Conservation (phyloP, 2,888 invertebrate genomes). For the Drosophila mercatorum region DNA sequence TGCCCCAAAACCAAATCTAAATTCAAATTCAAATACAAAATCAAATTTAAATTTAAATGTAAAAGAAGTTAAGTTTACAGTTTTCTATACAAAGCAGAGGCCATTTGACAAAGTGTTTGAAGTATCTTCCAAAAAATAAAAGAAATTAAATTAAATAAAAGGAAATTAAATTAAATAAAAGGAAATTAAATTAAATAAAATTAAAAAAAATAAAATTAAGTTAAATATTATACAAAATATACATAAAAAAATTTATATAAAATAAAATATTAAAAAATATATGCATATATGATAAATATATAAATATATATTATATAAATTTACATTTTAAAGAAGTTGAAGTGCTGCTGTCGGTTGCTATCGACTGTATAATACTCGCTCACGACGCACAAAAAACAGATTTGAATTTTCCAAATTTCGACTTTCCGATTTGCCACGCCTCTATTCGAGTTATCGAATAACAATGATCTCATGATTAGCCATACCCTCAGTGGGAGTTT, state of each 20-base stretch:
- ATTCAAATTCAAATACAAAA: neutral
- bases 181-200: neutral
- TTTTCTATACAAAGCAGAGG: constrained; percentile 8
- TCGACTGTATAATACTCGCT: constrained; percentile 5
- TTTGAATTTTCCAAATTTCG: too few species aligned
- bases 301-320: constrained; percentile 3
- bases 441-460: too few species aligned
- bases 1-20: neutral
- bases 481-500: too few species aligned
- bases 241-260: neutral
- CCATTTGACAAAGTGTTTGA: constrained; percentile 34
- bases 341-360: neutral
- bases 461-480: too few species aligned
- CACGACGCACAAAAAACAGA: neutral
- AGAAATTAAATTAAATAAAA: neutral
- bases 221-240: neutral
- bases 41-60: neutral
- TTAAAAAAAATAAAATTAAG: neutral
- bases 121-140: constrained; percentile 7
- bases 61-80: neutral
- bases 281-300: neutral
- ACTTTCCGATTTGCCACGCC: too few species aligned
- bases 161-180: neutral
- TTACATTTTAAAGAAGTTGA: neutral
- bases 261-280: neutral